Base-by-base conservation (phyloP, 2,888 invertebrate genomes). In the Lithosia quadra region DNA sequence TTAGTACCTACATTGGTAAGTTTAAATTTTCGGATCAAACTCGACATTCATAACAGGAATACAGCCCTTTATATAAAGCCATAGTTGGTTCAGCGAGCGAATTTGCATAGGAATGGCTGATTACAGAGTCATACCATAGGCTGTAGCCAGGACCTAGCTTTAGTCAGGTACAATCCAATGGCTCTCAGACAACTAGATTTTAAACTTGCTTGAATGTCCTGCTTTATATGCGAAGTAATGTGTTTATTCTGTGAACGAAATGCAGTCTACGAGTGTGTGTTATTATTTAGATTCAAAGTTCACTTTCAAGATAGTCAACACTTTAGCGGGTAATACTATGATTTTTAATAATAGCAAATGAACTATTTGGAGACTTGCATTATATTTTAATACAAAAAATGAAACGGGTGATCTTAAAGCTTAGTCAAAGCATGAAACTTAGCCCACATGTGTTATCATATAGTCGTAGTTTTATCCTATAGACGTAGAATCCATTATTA, bases 51-150 rank as follows among this genome's bases (percentile, higher is more conserved):
- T 72, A 83, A 84, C 80, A 28, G n/a, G 82, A 90, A 34, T 78
- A 24, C 68, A 61, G 71, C 65, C 80, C 85, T 88, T 87, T 90
- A 90, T 87, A 92, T 92, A 92, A 91, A 91, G 92, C 91, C 92
- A 91, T 93, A 93, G 93, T 92, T 92, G 93, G 91, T 92, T 90
- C 92, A 91, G 91, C 86, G 85, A 86, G 84, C 84, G 90, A 91
- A 94, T 94, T 94, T 92, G 92, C 94, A 93, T 93, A 89, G 92
- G 92, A 94, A 94, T 93, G 91, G 94, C 90, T 92, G 93, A 93
- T 93, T 93, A 93, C 90, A 86, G 90, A 90, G 90, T 88, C 87
- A 88, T 88, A 89, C 90, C 89, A 90, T 92, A 92, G 91, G 90
- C 92, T 84, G 79, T 85, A 80, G 81, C 75, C 71, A 80, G 89